Conservation (phyloP, 2,888 invertebrate genomes). For the Leptothorax acervorum region DNA sequence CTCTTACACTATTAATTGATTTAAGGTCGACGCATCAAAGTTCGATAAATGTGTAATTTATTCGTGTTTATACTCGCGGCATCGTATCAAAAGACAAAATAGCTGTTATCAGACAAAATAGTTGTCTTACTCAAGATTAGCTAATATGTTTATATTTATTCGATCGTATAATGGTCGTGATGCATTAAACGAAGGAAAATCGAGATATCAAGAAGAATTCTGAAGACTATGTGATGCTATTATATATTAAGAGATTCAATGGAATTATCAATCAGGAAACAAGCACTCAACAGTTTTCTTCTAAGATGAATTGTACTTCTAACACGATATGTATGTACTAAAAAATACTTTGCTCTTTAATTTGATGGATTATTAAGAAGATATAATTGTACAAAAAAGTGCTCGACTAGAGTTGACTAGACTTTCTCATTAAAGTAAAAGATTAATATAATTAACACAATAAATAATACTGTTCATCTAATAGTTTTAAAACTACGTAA, state of each 20-base stretch:
- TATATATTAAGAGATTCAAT: slow-evolving; percentile 48
- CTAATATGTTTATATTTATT: slow-evolving; percentile 51
- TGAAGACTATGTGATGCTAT: slow-evolving; percentile 31
- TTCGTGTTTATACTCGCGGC: slow-evolving; percentile 51
- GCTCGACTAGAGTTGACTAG: slow-evolving; percentile 65
- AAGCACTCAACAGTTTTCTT: slow-evolving; percentile 55
- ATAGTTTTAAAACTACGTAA: slow-evolving; percentile 51
- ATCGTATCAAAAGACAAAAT: slow-evolving; percentile 77
- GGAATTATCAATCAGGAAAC: slow-evolving; percentile 59
- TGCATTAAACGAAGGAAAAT: slow-evolving; percentile 57
- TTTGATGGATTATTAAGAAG: slow-evolving; percentile 65
- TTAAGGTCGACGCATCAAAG: slow-evolving; percentile 66
- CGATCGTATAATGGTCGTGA: slow-evolving; percentile 58
- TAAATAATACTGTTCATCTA: slow-evolving; percentile 48
- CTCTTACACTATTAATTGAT: slow-evolving; percentile 74
- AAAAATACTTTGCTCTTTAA: slow-evolving; percentile 78
- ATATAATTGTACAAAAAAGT: slow-evolving; percentile 66
- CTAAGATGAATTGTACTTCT: slow-evolving; percentile 76
- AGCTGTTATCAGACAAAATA: slow-evolving; percentile 55
- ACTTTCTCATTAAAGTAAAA: slow-evolving; percentile 54
- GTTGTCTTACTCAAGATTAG: slow-evolving; percentile 61
- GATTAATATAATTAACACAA: slow-evolving; percentile 16
- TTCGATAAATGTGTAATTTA: slow-evolving; percentile 61
- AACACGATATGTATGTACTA: slow-evolving; percentile 82
- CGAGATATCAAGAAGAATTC: slow-evolving; percentile 53